Percentiles rank a stretch among this genome's conserved stretches.
Evolutionary conservation across 2,888 invertebrate species (phyloP).

Genomic region (Tanytarsus gracilentus): DNA sequence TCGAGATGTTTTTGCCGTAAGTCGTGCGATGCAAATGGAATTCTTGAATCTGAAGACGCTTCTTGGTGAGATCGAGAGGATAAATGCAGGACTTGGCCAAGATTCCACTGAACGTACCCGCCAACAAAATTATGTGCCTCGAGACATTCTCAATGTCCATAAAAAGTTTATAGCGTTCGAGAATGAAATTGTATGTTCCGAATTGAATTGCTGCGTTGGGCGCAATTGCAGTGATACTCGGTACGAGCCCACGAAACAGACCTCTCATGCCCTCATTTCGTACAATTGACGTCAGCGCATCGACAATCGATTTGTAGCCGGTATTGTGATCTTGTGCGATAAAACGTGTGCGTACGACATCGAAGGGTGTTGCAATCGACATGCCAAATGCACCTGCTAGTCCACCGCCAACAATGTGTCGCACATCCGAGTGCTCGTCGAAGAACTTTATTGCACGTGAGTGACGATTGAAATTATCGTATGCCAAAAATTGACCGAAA

Average conservation of each 20-base stretch:
- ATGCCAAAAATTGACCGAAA: constrained; percentile 66
- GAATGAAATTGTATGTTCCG: constrained; percentile 16
- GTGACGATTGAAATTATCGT: constrained; percentile 48
- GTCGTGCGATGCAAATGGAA: constrained; percentile 48
- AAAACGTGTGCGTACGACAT: constrained; percentile 84
- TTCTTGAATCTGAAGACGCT: constrained; percentile 83
- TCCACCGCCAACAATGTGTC: constrained; percentile 70
- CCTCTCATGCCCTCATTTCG: constrained; percentile 57
- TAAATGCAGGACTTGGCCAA: constrained; percentile 74
- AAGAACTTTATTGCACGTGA: constrained; percentile 40
- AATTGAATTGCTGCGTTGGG: constrained; percentile 60
- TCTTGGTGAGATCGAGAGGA: constrained; percentile 83
- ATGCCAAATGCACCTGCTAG: constrained; percentile 73
- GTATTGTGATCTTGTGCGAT: constrained; percentile 64
- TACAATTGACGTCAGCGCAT: constrained; percentile 49
- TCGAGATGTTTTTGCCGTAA: constrained; percentile 46
- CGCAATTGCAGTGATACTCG: constrained; percentile 75
- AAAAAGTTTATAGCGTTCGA: constrained; percentile 5
- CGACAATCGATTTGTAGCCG: constrained; percentile 41
- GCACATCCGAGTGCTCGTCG: constrained; percentile 40
- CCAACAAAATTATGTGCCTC: constrained; percentile 4
- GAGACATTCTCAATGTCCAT: neutral
- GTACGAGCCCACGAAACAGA: constrained; percentile 75
- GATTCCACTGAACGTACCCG: constrained; percentile 65
- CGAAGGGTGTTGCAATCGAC: constrained; percentile 78